Percentiles rank a stretch among this genome's conserved stretches.
Conservation (phyloP, 1,140 invertebrate species). For the Lutraria rhynchaena region DNA sequence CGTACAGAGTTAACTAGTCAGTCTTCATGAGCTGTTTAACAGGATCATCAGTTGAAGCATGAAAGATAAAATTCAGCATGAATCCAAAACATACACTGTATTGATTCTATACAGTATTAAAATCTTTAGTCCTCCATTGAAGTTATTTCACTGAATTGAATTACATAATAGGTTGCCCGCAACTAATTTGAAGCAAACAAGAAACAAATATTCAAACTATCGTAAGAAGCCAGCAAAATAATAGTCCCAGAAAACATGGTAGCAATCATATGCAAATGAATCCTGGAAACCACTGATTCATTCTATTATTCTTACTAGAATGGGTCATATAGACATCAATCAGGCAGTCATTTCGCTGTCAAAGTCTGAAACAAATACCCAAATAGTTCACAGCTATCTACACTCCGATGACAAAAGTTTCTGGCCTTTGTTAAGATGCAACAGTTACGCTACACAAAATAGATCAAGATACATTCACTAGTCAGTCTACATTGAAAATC, state of each 20-base stretch:
- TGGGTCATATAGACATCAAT: slow-evolving; percentile 14
- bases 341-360: slow-evolving; percentile 18
- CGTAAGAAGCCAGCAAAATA: slow-evolving; percentile 18
- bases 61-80: slow-evolving; percentile 23
- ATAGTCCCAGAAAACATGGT: slow-evolving; percentile 12
- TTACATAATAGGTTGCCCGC: slow-evolving; percentile 39
- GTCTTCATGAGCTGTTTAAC: neutral
- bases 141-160: neutral
- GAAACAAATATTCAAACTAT: slow-evolving; percentile 18
- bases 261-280: slow-evolving; percentile 24
- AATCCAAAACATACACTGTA: slow-evolving; percentile 9
- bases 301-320: slow-evolving; percentile 8
- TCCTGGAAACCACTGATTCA: slow-evolving; percentile 13
- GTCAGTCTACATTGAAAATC: too few relatives aligned
- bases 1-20: too few relatives aligned
- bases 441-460: too few relatives aligned
- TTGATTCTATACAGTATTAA: slow-evolving; percentile 8
- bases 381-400: too few relatives aligned
- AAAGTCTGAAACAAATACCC: neutral
- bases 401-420: too few relatives aligned
- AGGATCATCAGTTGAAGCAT: slow-evolving; percentile 15
- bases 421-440: too few relatives aligned
- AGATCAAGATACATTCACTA: too few relatives aligned
- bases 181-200: neutral
- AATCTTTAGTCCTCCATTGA: neutral